A percentile compares a stretch with the other conserved stretches of the same genome.
Conservation (phyloP, 2,888 invertebrate species). For the Dicyrtomina minuta region DNA sequence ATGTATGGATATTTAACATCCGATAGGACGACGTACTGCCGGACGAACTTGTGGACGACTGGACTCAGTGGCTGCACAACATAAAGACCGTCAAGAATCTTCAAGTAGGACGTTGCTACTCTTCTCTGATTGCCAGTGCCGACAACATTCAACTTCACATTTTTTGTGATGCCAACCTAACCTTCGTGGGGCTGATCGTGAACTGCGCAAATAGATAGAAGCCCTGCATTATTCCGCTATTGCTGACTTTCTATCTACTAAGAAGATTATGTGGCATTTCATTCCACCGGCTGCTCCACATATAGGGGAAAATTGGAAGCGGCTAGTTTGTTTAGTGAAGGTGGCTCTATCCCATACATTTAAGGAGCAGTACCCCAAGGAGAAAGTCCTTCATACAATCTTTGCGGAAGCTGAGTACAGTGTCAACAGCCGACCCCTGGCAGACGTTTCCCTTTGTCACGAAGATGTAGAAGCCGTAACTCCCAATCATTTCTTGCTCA, state of each 20-base stretch:
- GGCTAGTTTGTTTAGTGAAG: not conserved
- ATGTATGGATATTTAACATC: constrained; percentile 50
- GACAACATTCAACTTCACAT: too few species aligned
- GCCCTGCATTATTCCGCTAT: too few species aligned
- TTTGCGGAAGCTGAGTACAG: constrained; percentile 26
- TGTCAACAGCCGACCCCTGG: constrained; percentile 53
- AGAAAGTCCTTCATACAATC: not conserved
- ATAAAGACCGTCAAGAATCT: constrained; percentile 6
- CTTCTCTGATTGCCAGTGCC: too few species aligned
- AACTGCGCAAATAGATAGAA: too few species aligned
- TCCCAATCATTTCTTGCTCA: constrained; percentile 35
- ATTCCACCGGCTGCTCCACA: too few species aligned
- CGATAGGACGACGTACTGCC: constrained; percentile 53
- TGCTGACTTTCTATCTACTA: too few species aligned
- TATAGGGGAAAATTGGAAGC: not conserved
- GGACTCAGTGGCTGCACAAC: constrained; percentile 35
- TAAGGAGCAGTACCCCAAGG: not conserved
- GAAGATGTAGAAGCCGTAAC: constrained; percentile 42
- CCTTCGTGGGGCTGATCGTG: too few species aligned
- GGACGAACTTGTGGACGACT: not conserved
- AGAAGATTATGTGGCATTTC: too few species aligned
- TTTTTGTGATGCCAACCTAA: too few species aligned
- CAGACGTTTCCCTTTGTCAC: constrained; percentile 49
- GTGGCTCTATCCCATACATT: not conserved
- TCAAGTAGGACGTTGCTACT: too few species aligned